Base-by-base conservation (phyloP, 2,113 vertebrate genomes). In the Tursiops truncatus region DNA sequence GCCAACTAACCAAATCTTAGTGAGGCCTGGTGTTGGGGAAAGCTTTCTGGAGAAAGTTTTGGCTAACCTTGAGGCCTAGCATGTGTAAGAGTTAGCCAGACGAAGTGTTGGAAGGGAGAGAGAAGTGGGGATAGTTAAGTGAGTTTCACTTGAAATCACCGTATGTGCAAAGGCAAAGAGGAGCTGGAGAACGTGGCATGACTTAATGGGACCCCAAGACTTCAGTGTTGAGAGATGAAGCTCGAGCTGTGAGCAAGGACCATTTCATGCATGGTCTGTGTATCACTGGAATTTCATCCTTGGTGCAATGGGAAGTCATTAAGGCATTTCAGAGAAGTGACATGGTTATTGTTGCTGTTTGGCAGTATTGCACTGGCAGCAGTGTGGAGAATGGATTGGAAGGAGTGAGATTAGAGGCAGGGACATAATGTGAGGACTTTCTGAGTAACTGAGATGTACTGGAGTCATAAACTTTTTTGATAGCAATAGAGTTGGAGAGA, bases 391-490 rank as follows among this genome's bases (percentile, higher is more conserved):
- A 87, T 81, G 53, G n/a, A 58, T 85, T 92, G 12, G 31, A 81
- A 92, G 31, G 50, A 87, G n/a, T 88, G 73, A 94, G 21, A 76
- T 50, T 92, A 92, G 94, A 87, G 56, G 67, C 9, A 91, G 31
- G 53, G n/a, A 47, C 82, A 82, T 47, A 73, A 83, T 67, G 17
- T 83, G n/a, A 96, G 84, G n/a, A 41, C 71, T 90, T 83, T 91
- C n/a, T 95, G 65, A 90, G 44, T 50, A 56, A 79, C 53, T 94
- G 62, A 93, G 73, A 92, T 21, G 8, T 95, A 26, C 71, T 93
- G 17, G 41, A 71, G 10, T 50, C 26, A 70, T 88, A 96, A 95
- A 89, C 56, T 83, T 44, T 68, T 88, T 58, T 91, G 56, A 6
- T 67, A 85, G 65, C 56, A 74, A 17, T 36, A 85, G 23, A 6